These are phyloP conservation scores for Falco punctatus DNA, from an alignment of 2,113 vertebrate species.

Conservation along the genomic window DNA sequence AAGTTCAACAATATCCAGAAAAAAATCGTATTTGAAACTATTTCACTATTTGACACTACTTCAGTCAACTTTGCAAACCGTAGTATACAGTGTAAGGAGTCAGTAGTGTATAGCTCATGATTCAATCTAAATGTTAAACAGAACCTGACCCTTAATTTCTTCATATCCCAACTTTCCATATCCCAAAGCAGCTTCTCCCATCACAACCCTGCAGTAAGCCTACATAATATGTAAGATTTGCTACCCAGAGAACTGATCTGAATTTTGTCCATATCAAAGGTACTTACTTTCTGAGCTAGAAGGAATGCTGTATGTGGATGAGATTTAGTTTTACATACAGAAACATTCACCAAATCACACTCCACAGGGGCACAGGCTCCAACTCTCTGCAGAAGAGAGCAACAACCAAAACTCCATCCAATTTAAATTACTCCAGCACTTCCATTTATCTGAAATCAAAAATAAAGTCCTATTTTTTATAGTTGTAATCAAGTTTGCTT, in stretches of 20 bases:
- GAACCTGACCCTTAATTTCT: background rate
- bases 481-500: background rate
- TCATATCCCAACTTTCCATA: background rate
- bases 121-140: constrained; percentile 54
- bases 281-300: background rate
- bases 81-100: background rate
- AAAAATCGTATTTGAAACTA: background rate
- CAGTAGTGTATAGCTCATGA: background rate
- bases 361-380: background rate
- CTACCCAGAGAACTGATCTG: background rate
- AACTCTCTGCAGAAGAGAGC: background rate
- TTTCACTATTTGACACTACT: background rate
- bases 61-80: background rate
- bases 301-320: background rate
- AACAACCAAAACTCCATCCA: background rate
- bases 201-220: background rate
- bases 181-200: background rate
- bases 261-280: background rate
- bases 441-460: constrained; percentile 17
- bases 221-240: background rate
- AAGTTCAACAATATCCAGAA: background rate
- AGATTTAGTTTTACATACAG: background rate
- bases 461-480: background rate
- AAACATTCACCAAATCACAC: background rate
- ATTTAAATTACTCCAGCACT: background rate